Evolutionary conservation across 1,140 invertebrate genomes (phyloP).

Genomic region (Eubasilissa regina): DNA sequence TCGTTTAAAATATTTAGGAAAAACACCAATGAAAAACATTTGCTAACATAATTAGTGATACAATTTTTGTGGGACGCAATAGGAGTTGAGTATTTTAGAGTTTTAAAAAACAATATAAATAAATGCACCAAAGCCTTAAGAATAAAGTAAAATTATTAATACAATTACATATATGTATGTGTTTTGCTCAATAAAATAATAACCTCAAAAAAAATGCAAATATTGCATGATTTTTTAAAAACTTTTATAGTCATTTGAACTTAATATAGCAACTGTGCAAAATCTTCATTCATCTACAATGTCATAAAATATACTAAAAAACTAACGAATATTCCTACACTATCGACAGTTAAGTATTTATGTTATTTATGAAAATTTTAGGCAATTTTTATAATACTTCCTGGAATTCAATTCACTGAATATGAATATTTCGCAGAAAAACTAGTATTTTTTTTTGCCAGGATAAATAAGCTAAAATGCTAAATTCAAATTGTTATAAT

Average conservation of each 20-base stretch:
- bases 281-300: conserved; percentile 25
- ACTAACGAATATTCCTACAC: conserved; percentile 52
- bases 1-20: conserved; percentile 61
- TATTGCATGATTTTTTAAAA: too few relatives aligned
- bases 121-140: conserved; percentile 5
- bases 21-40: conserved; percentile 61
- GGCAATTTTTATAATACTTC: conserved; percentile 37
- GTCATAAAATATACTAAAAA: conserved; percentile 56
- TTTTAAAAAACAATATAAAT: conserved; percentile 48
- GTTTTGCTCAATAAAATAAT: too few relatives aligned
- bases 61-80: conserved; percentile 60
- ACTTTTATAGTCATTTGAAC: too few relatives aligned
- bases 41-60: conserved; percentile 60
- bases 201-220: too few relatives aligned
- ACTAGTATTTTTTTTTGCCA: too few relatives aligned
- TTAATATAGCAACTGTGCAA: conserved; percentile 37
- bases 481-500: too few relatives aligned
- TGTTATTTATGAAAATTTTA: conserved; percentile 41
- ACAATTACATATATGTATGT: too few relatives aligned
- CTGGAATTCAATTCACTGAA: not conserved
- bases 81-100: conserved; percentile 54
- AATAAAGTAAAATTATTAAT: not conserved
- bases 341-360: conserved; percentile 52
- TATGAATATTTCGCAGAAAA: too few relatives aligned
- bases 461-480: too few relatives aligned